Conservation (phyloP, 2,113 vertebrate genomes). For the Phyllostomus hastatus region DNA sequence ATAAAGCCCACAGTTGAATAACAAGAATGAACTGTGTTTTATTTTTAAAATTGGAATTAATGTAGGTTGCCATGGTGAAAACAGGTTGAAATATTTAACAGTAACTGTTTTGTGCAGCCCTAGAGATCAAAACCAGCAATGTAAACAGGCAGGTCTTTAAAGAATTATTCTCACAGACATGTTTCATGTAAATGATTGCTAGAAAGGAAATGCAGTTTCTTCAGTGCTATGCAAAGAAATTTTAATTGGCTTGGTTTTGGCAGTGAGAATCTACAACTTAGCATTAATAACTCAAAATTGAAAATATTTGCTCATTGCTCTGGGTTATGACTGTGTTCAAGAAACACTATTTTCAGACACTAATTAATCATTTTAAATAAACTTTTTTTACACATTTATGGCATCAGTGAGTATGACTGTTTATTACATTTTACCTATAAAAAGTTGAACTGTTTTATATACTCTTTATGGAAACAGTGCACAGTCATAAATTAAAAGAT, state of each 20-base stretch:
- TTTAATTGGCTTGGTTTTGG: conserved; percentile 52
- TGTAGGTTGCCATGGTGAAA: conserved; percentile 54
- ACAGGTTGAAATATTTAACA: conserved; percentile 65
- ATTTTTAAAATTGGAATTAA: conserved; percentile 62
- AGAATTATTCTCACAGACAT: neutral
- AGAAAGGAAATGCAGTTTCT: conserved; percentile 29
- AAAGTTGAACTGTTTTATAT: conserved; percentile 82
- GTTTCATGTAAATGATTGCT: conserved; percentile 42
- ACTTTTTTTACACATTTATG: conserved; percentile 76
- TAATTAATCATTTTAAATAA: conserved; percentile 81
- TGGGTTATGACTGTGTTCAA: conserved; percentile 69
- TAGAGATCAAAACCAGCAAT: conserved; percentile 60
- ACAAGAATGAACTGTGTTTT: conserved; percentile 18
- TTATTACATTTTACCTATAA: conserved; percentile 82
- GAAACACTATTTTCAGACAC: conserved; percentile 75
- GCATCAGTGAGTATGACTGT: conserved; percentile 76
- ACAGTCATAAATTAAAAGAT: conserved; percentile 83
- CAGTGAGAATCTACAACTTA: conserved; percentile 55
- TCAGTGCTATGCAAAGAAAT: conserved; percentile 14
- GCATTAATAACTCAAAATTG: conserved; percentile 58
- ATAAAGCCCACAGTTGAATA: conserved; percentile 69
- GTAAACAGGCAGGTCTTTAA: conserved; percentile 52
- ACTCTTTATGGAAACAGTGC: conserved; percentile 81
- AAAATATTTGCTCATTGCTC: conserved; percentile 67
- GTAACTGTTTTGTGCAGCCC: conserved; percentile 53